Conservation (phyloP, 2,113 vertebrate species). For the Heliornis fulica region DNA sequence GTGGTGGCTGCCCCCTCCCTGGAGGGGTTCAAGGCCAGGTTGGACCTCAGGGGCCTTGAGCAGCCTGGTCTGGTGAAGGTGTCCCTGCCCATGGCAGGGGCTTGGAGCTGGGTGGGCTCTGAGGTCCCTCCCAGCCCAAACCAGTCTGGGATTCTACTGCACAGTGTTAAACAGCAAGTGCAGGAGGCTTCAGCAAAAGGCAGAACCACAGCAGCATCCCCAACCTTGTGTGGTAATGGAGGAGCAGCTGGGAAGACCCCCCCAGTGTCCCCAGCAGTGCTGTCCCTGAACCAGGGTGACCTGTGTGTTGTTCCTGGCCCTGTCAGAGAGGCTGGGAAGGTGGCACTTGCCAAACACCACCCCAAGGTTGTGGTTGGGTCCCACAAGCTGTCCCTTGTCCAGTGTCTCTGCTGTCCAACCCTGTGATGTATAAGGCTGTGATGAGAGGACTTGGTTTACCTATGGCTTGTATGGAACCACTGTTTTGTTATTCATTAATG, state of each 20-base stretch:
- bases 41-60: too few relatives aligned
- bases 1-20: too few relatives aligned
- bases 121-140: too few relatives aligned
- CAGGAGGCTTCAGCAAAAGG: neutral
- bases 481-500: neutral
- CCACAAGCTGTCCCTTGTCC: accelerated
- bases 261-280: too few relatives aligned
- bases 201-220: neutral
- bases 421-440: accelerated
- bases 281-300: too few relatives aligned
- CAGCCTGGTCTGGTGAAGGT: too few relatives aligned
- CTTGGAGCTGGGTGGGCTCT: too few relatives aligned
- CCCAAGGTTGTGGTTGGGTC: too few relatives aligned
- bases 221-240: neutral
- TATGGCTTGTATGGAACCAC: neutral
- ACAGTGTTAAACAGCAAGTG: neutral
- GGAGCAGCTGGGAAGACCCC: neutral
- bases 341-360: neutral
- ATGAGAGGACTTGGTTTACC: neutral
- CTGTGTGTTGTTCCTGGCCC: accelerated
- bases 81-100: too few relatives aligned
- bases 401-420: accelerated
- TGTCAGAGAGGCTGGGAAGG: neutral
- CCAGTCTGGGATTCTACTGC: too few relatives aligned
- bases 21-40: too few relatives aligned